These are phyloP conservation scores for Ganaspis brasiliensis DNA, from an alignment of 2,888 invertebrate species.

Conservation along the genomic window DNA sequence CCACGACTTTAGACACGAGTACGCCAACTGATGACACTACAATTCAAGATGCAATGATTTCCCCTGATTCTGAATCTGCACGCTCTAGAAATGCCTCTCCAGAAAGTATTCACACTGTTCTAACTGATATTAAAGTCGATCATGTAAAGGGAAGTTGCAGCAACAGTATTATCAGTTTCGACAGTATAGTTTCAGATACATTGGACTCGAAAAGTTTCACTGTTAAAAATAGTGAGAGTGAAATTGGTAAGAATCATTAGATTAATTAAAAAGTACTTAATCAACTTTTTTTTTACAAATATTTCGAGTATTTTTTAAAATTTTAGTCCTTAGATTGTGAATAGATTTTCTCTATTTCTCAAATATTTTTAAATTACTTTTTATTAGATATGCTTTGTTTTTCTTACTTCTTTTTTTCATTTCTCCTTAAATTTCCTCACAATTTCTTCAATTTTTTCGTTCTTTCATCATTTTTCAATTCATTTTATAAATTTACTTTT, in stretches of 20 bases:
- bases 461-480: too few relatives aligned
- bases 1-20: slow-evolving; percentile 72
- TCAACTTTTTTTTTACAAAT: slow-evolving; percentile 2
- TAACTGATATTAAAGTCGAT: slow-evolving; percentile 56
- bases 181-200: slow-evolving; percentile 74
- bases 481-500: too few relatives aligned
- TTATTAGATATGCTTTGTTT: too few relatives aligned
- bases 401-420: too few relatives aligned
- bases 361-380: too few relatives aligned
- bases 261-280: slow-evolving; percentile 5
- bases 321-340: too few relatives aligned
- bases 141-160: slow-evolving; percentile 68
- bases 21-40: slow-evolving; percentile 76
- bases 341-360: too few relatives aligned
- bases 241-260: slow-evolving; percentile 71
- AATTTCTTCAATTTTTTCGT: too few relatives aligned
- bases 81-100: slow-evolving; percentile 69
- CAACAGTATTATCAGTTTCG: slow-evolving; percentile 74
- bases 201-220: slow-evolving; percentile 72
- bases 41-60: slow-evolving; percentile 75
- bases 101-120: slow-evolving; percentile 60
- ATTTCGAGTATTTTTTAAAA: slow-evolving; percentile 16
- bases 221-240: slow-evolving; percentile 75
- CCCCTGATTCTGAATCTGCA: slow-evolving; percentile 75
- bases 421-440: too few relatives aligned